Conservation (phyloP, 2,888 invertebrate genomes). For the Lydus trimaculatus region DNA sequence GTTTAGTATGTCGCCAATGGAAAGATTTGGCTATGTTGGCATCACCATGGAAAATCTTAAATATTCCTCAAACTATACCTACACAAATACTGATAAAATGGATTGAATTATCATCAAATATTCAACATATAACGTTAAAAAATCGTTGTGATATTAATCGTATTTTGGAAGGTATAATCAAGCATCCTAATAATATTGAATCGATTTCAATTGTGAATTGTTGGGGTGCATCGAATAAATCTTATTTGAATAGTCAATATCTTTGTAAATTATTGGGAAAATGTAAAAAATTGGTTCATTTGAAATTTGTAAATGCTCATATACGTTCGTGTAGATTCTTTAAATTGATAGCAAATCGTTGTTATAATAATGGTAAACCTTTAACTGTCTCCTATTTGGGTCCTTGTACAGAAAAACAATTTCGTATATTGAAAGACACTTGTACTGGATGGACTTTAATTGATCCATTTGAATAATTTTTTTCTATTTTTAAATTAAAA, state of each 20-base stretch:
- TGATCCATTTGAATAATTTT: constrained; percentile 11
- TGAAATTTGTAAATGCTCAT: constrained; percentile 25
- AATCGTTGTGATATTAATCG: constrained; percentile 19
- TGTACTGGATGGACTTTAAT: constrained; percentile 19
- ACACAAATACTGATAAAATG: constrained; percentile 15
- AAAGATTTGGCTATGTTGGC: constrained; percentile 18
- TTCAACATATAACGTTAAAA: constrained; percentile 17
- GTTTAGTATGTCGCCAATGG: constrained; percentile 22
- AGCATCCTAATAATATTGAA: constrained; percentile 12
- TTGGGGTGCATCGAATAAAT: constrained; percentile 18
- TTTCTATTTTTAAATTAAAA: background rate
- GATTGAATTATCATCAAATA: constrained; percentile 18
- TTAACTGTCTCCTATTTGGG: constrained; percentile 21
- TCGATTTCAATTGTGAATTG: constrained; percentile 21
- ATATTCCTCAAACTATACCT: background rate
- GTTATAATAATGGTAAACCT: constrained; percentile 15
- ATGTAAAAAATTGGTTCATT: constrained; percentile 21
- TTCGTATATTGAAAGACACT: constrained; percentile 17
- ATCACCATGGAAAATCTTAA: constrained; percentile 16
- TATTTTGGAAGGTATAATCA: constrained; percentile 13
- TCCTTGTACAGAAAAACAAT: constrained; percentile 23
- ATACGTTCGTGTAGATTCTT: constrained; percentile 28
- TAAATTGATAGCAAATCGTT: constrained; percentile 17
- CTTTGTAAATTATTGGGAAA: constrained; percentile 23
- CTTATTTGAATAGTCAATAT: constrained; percentile 8